Evolutionary conservation across 2,888 invertebrate species (phyloP).

Genomic region (Drosophila austrosaltans): DNA sequence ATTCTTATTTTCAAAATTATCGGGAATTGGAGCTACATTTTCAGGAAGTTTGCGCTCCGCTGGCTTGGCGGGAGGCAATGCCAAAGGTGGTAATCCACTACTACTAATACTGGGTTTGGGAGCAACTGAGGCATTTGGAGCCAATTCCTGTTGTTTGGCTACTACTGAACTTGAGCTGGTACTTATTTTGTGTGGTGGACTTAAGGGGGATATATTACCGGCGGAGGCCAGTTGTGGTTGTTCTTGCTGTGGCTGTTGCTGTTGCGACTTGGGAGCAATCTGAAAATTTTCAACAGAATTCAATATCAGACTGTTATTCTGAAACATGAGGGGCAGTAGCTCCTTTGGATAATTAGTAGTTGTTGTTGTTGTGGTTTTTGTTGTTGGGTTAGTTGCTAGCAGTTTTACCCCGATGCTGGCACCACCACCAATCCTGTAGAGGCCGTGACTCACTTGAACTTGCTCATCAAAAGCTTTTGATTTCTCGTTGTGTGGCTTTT

Average conservation of each 20-base stretch:
- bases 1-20: constrained; percentile 79
- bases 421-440: constrained; percentile 81
- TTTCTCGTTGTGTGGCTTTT: constrained; percentile 77
- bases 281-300: constrained; percentile 84
- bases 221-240: constrained; percentile 48
- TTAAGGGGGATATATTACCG: constrained; percentile 68
- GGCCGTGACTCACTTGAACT: constrained; percentile 83
- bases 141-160: constrained; percentile 32
- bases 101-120: constrained; percentile 66
- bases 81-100: constrained; percentile 64
- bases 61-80: constrained; percentile 60
- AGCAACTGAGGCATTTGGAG: constrained; percentile 52
- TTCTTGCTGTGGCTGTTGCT: constrained; percentile 73
- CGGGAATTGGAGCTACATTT: constrained; percentile 83
- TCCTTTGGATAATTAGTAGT: constrained; percentile 43
- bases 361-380: constrained; percentile 32
- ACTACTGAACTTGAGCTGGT: constrained; percentile 19
- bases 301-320: constrained; percentile 81
- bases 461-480: constrained; percentile 80
- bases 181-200: constrained; percentile 71
- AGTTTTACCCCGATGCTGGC: constrained; percentile 66
- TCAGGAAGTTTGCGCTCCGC: constrained; percentile 79
- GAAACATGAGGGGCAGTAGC: constrained; percentile 45
- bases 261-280: constrained; percentile 81
- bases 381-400: constrained; percentile 71